Conservation (phyloP, 2,888 invertebrate species). For the Scrobipalpa atriplicella region DNA sequence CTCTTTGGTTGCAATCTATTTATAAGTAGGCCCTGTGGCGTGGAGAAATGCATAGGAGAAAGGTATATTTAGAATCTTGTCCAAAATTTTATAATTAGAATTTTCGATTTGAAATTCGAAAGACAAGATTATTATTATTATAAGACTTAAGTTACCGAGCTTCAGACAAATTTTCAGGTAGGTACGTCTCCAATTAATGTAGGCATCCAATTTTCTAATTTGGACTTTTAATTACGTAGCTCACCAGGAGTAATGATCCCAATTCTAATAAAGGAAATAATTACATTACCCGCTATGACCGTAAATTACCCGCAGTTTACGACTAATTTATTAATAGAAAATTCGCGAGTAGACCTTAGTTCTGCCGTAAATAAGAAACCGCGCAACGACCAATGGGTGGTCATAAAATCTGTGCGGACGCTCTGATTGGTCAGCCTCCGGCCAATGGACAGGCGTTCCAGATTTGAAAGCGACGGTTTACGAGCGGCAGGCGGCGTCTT, state of each 20-base stretch:
- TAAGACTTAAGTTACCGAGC: no score
- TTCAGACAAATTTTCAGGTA: not conserved
- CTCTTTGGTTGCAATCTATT: constrained; percentile 43
- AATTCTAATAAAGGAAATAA: constrained; percentile 79
- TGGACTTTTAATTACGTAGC: constrained; percentile 29
- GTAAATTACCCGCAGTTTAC: constrained; percentile 77
- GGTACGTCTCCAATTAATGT: not conserved
- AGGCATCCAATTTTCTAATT: not conserved
- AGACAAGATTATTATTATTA: no score
- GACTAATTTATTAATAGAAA: constrained; percentile 81
- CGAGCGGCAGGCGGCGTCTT: constrained; percentile 74
- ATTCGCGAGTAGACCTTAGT: constrained; percentile 79
- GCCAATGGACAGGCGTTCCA: constrained; percentile 70
- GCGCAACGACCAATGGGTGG: constrained; percentile 68
- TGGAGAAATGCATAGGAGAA: no score
- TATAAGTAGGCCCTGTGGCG: not conserved
- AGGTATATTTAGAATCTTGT: no score
- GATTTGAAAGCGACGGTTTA: constrained; percentile 80
- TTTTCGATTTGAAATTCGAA: no score
- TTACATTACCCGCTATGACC: constrained; percentile 71
- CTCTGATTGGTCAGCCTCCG: constrained; percentile 67
- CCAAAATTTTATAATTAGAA: no score
- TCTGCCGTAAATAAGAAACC: constrained; percentile 78
- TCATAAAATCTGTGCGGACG: constrained; percentile 72
- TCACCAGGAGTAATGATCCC: constrained; percentile 62